phyloP scores from a whole-genome alignment of 2,113 vertebrate genomes.

The Etheostoma cragini region DNA sequence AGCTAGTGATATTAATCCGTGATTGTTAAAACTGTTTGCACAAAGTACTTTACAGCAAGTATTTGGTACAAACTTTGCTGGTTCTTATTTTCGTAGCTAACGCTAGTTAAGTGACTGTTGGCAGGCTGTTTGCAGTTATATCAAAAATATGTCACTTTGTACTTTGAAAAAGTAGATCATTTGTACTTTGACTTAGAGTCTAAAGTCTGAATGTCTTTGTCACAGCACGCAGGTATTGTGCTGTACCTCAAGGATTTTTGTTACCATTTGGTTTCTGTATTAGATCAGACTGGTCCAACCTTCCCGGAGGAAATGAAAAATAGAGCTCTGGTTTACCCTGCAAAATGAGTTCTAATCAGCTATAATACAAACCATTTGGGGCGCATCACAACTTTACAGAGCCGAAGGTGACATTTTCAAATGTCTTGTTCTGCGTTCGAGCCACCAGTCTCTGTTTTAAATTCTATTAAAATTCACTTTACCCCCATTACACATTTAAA shows the following conservation, averaged over 20 bases:
- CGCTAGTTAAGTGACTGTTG: background rate
- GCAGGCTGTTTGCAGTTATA: background rate
- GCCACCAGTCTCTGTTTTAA: background rate
- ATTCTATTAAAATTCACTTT: background rate
- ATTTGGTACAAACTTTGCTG: background rate
- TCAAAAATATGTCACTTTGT: background rate
- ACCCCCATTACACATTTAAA: background rate
- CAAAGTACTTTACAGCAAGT: background rate
- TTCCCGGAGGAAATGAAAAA: too few relatives aligned
- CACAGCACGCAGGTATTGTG: background rate
- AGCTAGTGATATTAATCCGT: background rate
- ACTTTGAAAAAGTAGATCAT: background rate
- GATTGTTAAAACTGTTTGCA: background rate
- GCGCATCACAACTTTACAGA: too few relatives aligned
- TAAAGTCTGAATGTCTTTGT: background rate
- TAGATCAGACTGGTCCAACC: too few relatives aligned
- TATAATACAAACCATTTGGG: too few relatives aligned
- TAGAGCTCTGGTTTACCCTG: too few relatives aligned
- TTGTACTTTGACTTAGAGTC: constrained; percentile 12
- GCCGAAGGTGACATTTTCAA: too few relatives aligned
- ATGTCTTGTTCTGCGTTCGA: too few relatives aligned
- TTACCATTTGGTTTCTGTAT: too few relatives aligned
- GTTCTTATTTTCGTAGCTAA: too few relatives aligned
- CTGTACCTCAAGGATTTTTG: background rate
- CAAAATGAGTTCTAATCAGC: too few relatives aligned